Conservation (phyloP, 2,888 invertebrate genomes). For the Biston betularia region DNA sequence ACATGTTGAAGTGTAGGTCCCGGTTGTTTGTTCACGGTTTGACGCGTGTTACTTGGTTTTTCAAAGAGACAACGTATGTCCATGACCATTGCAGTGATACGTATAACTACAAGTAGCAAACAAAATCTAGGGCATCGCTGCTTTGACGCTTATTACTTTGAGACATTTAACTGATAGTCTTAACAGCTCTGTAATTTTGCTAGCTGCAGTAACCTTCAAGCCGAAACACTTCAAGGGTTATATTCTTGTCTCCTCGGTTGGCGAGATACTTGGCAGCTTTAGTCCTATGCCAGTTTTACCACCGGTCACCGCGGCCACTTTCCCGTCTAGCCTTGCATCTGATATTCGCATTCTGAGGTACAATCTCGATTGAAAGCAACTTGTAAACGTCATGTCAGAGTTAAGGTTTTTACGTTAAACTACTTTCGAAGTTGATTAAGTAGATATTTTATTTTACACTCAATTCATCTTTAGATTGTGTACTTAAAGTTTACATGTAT, state of each 20-base stretch:
- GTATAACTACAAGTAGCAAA: too few species aligned
- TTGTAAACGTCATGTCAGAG: not conserved
- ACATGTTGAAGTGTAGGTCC: too few species aligned
- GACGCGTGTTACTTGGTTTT: too few species aligned
- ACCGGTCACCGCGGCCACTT: constrained; percentile 91
- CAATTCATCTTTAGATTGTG: too few species aligned
- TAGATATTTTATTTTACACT: not conserved
- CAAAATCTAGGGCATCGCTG: too few species aligned
- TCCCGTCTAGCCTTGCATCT: constrained; percentile 67
- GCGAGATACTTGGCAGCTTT: constrained; percentile 90
- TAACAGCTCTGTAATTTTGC: constrained; percentile 60
- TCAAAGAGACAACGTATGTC: too few species aligned
- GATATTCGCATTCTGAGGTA: constrained; percentile 40
- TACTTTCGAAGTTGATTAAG: not conserved
- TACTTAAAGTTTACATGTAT: not conserved
- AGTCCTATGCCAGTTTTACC: constrained; percentile 93
- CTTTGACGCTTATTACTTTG: too few species aligned
- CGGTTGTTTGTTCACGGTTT: constrained; percentile 85
- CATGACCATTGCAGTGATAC: too few species aligned
- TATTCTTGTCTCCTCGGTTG: constrained; percentile 88
- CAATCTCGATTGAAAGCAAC: not conserved
- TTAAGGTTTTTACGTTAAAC: not conserved
- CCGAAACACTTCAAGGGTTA: too few species aligned
- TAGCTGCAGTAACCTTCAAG: constrained; percentile 88
- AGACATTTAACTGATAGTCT: too few species aligned